Percentiles rank a stretch among this genome's conserved stretches.
These are phyloP conservation scores for Stigmatopora nigra DNA, from an alignment of 2,113 vertebrate species.

Conservation along the genomic window DNA sequence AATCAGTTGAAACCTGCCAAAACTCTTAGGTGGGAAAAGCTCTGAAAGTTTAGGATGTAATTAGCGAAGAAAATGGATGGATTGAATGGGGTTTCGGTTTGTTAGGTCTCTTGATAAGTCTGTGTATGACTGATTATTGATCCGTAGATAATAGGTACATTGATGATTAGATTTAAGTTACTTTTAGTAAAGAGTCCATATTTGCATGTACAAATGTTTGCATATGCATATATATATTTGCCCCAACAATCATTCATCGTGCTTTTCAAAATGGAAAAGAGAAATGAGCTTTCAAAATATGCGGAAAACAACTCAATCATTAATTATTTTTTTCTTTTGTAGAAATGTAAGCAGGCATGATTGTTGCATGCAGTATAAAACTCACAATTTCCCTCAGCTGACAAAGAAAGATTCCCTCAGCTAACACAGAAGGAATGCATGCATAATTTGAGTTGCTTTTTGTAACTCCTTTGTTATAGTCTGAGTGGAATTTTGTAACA, in stretches of 20 bases:
- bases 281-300: neutral
- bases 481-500: conserved; percentile 5
- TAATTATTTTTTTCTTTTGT: neutral
- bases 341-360: neutral
- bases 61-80: neutral
- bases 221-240: conserved; percentile 4
- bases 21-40: neutral
- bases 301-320: neutral
- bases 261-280: conserved; percentile 12
- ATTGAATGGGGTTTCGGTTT: neutral
- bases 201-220: too few species aligned
- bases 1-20: neutral
- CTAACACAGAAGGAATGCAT: neutral
- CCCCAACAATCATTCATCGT: neutral
- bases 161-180: neutral
- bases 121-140: neutral
- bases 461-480: conserved; percentile 1
- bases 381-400: neutral
- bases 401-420: neutral
- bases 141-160: neutral
- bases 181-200: neutral
- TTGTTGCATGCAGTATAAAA: neutral
- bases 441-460: conserved; percentile 7
- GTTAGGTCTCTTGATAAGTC: neutral
- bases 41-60: neutral